Evolutionary conservation across 1,140 invertebrate genomes (phyloP).

Genomic region (Drosophila nannoptera): DNA sequence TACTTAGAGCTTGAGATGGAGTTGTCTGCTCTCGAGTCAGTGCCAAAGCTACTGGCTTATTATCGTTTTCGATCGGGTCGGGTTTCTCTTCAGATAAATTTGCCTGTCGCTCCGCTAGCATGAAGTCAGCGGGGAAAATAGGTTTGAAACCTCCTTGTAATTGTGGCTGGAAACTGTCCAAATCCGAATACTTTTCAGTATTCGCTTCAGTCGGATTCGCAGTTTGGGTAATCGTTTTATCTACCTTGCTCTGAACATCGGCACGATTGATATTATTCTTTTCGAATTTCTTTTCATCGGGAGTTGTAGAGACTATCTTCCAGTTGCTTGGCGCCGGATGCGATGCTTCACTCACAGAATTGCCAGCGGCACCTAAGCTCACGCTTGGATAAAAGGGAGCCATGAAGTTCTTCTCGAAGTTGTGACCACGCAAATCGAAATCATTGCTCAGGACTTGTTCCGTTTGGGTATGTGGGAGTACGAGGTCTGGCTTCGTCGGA

Average conservation of each 20-base stretch:
- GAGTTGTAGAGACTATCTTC: constrained; percentile 81
- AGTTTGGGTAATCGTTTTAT: constrained; percentile 37
- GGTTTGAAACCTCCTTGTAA: constrained; percentile 85
- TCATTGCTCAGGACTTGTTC: constrained; percentile 61
- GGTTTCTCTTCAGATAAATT: constrained; percentile 8
- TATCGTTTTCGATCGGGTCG: constrained; percentile 21
- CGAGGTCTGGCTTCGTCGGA: constrained; percentile 21
- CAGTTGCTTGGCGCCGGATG: constrained; percentile 80
- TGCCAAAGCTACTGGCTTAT: constrained; percentile 55
- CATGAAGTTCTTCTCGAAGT: constrained; percentile 82
- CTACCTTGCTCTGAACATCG: constrained; percentile 46
- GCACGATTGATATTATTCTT: constrained; percentile 75
- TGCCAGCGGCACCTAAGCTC: constrained; percentile 80
- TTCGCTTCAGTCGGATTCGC: constrained; percentile 29
- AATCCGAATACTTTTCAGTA: constrained; percentile 80
- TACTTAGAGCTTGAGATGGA: constrained; percentile 25
- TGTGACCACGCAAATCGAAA: constrained; percentile 72
- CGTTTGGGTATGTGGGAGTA: constrained; percentile 63
- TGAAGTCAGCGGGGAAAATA: constrained; percentile 80
- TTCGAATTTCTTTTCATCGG: constrained; percentile 49
- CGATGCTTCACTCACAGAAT: constrained; percentile 28
- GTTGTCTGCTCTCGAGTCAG: constrained; percentile 23
- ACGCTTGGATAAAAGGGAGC: constrained; percentile 85
- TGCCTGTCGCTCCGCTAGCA: constrained; percentile 45
- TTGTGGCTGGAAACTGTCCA: constrained; percentile 85